These are phyloP conservation scores for Ammodytes marinus DNA, from an alignment of 2,113 vertebrate genomes.

Conservation along the genomic window DNA sequence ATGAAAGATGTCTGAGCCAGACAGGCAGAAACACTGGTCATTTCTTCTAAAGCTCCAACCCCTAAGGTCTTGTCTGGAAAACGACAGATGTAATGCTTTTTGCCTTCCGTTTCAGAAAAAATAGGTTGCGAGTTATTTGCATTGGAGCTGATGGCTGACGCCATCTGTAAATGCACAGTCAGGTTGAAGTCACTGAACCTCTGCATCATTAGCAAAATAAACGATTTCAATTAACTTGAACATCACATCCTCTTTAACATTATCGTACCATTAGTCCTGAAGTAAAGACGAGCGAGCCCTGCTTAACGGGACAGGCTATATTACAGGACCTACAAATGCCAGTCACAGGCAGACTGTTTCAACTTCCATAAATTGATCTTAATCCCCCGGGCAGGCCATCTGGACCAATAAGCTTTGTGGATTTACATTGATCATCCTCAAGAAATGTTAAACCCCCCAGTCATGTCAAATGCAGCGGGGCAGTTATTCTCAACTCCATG, in stretches of 20 bases:
- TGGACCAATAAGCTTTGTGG: conserved; percentile 57
- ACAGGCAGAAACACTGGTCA: neutral
- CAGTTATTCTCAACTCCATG: neutral
- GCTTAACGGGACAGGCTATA: conserved; percentile 46
- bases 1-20: neutral
- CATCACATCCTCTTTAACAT: conserved; percentile 12
- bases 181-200: neutral
- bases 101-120: neutral
- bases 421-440: conserved; percentile 43
- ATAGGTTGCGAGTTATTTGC: neutral
- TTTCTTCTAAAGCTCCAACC: neutral
- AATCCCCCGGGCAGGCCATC: conserved; percentile 71
- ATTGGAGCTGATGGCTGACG: neutral
- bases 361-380: conserved; percentile 70
- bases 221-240: neutral
- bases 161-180: conserved; percentile 3
- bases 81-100: neutral
- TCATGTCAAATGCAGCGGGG: neutral
- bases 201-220: neutral
- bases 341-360: conserved; percentile 59
- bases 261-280: conserved; percentile 29
- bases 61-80: neutral
- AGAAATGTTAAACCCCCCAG: conserved; percentile 45
- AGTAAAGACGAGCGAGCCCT: conserved; percentile 41
- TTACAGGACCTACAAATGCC: conserved; percentile 27